Evolutionary conservation across 2,888 invertebrate species (phyloP).

Genomic region (Drosophila aldrichi): DNA sequence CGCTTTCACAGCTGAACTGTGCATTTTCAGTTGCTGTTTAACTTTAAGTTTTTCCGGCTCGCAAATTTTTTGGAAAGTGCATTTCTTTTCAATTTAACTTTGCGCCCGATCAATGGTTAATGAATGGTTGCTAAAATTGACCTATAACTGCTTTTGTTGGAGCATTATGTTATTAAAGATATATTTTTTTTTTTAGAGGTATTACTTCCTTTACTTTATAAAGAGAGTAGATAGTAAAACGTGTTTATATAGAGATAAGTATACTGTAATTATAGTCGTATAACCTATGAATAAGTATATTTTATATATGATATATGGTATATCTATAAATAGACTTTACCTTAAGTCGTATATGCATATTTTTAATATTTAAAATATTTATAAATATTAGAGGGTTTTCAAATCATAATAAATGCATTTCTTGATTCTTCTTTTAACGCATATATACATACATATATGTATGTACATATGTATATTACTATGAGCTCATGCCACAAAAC

Average conservation of each 20-base stretch:
- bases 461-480: slow-evolving; percentile 17
- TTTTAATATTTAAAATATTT: too few species aligned
- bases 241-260: neutral
- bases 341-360: too few species aligned
- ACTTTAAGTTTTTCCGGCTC: slow-evolving; percentile 1
- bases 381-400: neutral
- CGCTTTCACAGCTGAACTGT: slow-evolving; percentile 61
- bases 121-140: slow-evolving; percentile 38
- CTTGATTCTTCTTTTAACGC: neutral
- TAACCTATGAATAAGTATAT: too few species aligned
- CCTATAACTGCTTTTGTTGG: neutral
- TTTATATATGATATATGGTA: neutral
- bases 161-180: neutral
- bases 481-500: slow-evolving; percentile 72
- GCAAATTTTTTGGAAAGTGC: slow-evolving; percentile 59
- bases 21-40: slow-evolving; percentile 18
- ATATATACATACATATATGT: neutral
- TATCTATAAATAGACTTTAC: too few species aligned
- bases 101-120: slow-evolving; percentile 45
- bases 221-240: neutral
- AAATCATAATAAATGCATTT: neutral
- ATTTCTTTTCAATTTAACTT: slow-evolving; percentile 44
- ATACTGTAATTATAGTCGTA: neutral
- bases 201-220: neutral
- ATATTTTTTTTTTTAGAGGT: neutral